Conservation (phyloP, 2,888 invertebrate genomes). For the Malthinus flaveolus region DNA sequence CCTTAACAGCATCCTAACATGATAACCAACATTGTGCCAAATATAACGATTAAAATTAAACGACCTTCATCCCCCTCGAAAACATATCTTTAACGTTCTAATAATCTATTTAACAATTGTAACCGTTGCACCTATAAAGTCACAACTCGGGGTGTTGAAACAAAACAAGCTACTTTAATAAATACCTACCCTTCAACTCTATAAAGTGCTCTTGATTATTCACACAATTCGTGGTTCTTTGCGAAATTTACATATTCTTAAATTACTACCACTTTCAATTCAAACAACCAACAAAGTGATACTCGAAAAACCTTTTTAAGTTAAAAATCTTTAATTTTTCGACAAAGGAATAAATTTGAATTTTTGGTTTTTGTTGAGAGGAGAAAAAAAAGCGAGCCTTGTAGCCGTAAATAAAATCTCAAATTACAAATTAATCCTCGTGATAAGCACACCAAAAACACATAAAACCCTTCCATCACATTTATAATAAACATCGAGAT, state of each 20-base stretch:
- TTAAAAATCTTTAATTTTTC: too few species aligned
- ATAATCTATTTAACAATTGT: slow-evolving; percentile 2
- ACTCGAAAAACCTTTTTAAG: too few species aligned
- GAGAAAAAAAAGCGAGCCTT: too few species aligned
- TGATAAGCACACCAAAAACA: too few species aligned
- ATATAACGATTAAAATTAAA: neutral
- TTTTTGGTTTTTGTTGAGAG: too few species aligned
- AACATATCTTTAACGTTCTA: too few species aligned
- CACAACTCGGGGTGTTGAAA: neutral
- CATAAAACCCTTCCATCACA: too few species aligned
- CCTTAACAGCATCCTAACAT: slow-evolving; percentile 7
- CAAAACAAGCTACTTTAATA: slow-evolving; percentile 2
- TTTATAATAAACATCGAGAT: too few species aligned
- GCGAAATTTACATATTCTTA: slow-evolving; percentile 22
- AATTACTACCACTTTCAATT: neutral
- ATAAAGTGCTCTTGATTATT: slow-evolving; percentile 19
- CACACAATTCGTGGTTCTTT: slow-evolving; percentile 20
- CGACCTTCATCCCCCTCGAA: neutral
- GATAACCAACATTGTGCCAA: slow-evolving; percentile 1
- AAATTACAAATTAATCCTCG: too few species aligned
- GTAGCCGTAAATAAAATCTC: too few species aligned
- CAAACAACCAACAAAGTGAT: too few species aligned
- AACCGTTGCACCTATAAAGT: neutral
- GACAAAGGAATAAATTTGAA: too few species aligned
- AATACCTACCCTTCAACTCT: slow-evolving; percentile 4